Conservation (phyloP, 2,797 vertebrate genomes). For the Neopelma chrysocephalum region DNA sequence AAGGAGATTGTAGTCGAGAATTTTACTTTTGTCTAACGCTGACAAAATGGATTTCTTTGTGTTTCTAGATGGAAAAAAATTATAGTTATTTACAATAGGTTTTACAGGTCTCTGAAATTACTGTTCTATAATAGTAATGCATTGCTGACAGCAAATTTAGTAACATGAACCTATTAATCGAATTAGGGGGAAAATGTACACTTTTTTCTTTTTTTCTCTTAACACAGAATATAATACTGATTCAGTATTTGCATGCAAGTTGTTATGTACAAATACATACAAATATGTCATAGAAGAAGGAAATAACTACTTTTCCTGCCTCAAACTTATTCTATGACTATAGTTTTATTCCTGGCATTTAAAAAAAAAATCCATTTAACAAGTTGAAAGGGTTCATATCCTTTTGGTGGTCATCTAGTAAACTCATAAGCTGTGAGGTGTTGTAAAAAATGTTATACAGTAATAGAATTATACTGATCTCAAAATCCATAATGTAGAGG, state of each 20-base stretch:
- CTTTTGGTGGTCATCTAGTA: neutral
- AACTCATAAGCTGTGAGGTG: neutral
- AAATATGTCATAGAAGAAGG: neutral
- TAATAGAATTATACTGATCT: neutral
- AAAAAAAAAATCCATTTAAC: neutral
- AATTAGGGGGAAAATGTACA: neutral
- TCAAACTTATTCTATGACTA: neutral
- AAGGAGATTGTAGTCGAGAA: neutral
- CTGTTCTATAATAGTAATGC: neutral
- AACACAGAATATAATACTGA: neutral
- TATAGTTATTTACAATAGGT: neutral
- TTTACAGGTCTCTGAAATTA: conserved; percentile 4
- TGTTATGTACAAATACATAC: neutral
- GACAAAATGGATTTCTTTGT: neutral
- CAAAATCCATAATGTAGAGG: neutral
- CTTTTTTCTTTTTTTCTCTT: neutral
- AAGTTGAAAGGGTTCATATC: neutral
- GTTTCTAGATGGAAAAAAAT: neutral
- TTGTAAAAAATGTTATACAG: neutral
- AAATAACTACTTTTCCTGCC: neutral
- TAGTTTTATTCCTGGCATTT: neutral
- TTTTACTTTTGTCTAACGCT: neutral
- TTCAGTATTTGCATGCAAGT: neutral
- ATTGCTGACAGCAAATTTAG: neutral
- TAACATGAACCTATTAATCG: neutral